Conservation (phyloP, 2,113 vertebrate genomes). For the Antechinus stuartii region DNA sequence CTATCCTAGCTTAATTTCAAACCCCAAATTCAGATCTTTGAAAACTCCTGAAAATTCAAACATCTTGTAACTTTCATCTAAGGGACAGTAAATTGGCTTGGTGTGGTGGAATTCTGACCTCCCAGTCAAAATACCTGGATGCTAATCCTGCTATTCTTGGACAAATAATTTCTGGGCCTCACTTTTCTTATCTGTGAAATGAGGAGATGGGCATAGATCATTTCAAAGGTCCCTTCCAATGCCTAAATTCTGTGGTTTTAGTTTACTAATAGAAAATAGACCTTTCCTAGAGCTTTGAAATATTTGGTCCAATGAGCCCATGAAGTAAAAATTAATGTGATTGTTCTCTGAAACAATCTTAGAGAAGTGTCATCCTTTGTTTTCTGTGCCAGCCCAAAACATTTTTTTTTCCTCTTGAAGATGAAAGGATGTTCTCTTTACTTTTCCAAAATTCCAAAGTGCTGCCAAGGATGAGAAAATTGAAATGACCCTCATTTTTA, state of each 20-base stretch:
- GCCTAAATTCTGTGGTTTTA: not conserved
- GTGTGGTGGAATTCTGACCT: not conserved
- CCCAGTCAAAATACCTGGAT: not conserved
- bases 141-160: not conserved
- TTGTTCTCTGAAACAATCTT: not conserved
- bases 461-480: not conserved
- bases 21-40: not conserved
- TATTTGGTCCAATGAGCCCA: not conserved
- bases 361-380: not conserved
- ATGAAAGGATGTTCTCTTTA: not conserved
- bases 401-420: not conserved
- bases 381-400: not conserved
- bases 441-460: slow-evolving; percentile 5
- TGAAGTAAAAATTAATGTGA: not conserved
- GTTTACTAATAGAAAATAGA: not conserved
- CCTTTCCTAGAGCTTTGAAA: not conserved
- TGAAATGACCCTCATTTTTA: not conserved
- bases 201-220: not conserved
- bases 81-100: not conserved
- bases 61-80: not conserved
- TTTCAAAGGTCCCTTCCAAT: not conserved
- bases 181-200: not conserved
- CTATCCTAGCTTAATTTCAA: not conserved
- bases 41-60: not conserved
- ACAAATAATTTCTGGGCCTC: not conserved